Conservation (phyloP, 2,113 vertebrate genomes). For the Phalacrocorax carbo region DNA sequence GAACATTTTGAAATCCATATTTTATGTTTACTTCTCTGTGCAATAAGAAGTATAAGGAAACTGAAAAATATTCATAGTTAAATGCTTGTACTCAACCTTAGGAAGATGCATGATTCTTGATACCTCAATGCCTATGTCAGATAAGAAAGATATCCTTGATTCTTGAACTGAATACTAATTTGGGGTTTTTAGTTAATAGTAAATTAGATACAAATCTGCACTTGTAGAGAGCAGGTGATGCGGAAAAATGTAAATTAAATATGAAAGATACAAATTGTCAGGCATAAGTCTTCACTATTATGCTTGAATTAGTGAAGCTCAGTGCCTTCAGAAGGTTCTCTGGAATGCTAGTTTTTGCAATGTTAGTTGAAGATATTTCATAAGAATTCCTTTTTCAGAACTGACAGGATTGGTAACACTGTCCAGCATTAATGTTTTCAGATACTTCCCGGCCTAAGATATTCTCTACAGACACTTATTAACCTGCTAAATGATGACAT, state of each 20-base stretch:
- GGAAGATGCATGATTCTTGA: background rate
- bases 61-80: background rate
- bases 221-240: slow-evolving; percentile 46
- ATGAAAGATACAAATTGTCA: slow-evolving; percentile 58
- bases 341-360: background rate
- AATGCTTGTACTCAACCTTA: background rate
- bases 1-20: background rate
- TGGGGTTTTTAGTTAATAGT: slow-evolving; percentile 43
- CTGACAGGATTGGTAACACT: background rate
- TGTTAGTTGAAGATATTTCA: background rate
- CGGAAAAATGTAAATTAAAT: slow-evolving; percentile 65
- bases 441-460: background rate
- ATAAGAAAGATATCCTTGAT: slow-evolving; percentile 26
- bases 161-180: slow-evolving; percentile 18
- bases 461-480: background rate
- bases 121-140: slow-evolving; percentile 16
- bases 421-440: background rate
- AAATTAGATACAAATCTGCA: slow-evolving; percentile 19
- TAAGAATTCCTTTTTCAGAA: background rate
- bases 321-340: slow-evolving; percentile 11
- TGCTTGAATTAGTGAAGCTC: slow-evolving; percentile 52
- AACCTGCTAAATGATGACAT: background rate
- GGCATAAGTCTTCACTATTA: slow-evolving; percentile 23
- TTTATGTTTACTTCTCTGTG: slow-evolving; percentile 5
- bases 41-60: slow-evolving; percentile 28